A percentile compares a stretch with the other conserved stretches of the same genome.
Conservation (phyloP, 1,140 invertebrate species). For the Macrobrachium rosenbergii region DNA sequence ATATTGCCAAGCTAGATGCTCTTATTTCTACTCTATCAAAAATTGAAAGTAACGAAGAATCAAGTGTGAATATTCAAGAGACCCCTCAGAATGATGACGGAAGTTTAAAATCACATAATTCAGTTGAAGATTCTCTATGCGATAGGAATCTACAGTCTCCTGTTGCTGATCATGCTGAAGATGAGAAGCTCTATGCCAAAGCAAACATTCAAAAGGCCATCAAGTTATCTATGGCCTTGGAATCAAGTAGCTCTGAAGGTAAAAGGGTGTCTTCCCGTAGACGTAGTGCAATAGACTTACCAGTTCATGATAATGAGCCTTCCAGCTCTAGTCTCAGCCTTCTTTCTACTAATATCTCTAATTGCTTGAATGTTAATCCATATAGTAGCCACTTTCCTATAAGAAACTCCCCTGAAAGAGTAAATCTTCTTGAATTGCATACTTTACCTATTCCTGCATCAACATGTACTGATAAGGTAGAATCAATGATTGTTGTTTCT, state of each 20-base stretch:
- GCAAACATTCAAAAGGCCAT: slow-evolving; percentile 65
- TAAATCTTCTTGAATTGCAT: slow-evolving; percentile 24
- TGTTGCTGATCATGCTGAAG: slow-evolving; percentile 31
- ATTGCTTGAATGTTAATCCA: slow-evolving; percentile 47
- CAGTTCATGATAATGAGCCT: slow-evolving; percentile 44
- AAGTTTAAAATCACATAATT: no score
- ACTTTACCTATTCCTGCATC: slow-evolving; percentile 48
- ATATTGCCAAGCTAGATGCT: slow-evolving; percentile 61
- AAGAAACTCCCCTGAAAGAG: slow-evolving; percentile 29
- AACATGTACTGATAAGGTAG: slow-evolving; percentile 63
- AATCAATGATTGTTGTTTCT: slow-evolving; percentile 63
- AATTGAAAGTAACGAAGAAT: slow-evolving; percentile 39
- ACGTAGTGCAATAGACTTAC: slow-evolving; percentile 59
- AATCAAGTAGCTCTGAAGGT: slow-evolving; percentile 63
- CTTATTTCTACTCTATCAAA: slow-evolving; percentile 64
- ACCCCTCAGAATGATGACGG: no score
- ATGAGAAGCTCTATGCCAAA: slow-evolving; percentile 62
- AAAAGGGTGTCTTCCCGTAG: slow-evolving; percentile 60
- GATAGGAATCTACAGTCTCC: neutral
- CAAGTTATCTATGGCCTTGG: slow-evolving; percentile 62
- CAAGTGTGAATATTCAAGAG: no score
- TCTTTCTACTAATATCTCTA: slow-evolving; percentile 47
- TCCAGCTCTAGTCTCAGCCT: slow-evolving; percentile 23
- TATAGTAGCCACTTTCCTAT: slow-evolving; percentile 22
- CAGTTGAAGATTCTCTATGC: no score